These are phyloP conservation scores for Pyrocephalus nanus DNA, from an alignment of 2,797 vertebrate genomes.

Conservation along the genomic window DNA sequence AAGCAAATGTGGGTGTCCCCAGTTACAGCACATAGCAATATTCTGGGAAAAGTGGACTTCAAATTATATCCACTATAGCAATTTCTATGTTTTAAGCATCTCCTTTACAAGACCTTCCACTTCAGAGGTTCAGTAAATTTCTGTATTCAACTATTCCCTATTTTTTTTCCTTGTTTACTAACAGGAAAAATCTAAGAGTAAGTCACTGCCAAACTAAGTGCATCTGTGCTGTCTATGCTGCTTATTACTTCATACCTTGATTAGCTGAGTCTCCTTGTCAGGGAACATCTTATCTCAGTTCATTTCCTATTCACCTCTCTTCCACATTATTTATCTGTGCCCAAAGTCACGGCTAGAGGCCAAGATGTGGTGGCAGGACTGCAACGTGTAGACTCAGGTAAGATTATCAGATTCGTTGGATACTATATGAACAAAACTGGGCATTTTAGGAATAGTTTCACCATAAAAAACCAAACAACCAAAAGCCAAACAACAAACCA, in stretches of 20 bases:
- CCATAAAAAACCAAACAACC: too few species aligned
- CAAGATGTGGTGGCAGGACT: neutral
- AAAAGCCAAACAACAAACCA: neutral
- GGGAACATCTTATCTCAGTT: neutral
- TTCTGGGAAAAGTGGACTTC: neutral
- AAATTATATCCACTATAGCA: neutral
- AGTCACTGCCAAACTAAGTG: neutral
- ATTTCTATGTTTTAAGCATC: neutral
- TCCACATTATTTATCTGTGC: neutral
- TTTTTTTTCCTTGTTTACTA: neutral
- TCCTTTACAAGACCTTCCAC: neutral
- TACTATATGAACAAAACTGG: neutral
- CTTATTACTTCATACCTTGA: neutral
- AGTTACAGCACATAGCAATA: rapidly evolving
- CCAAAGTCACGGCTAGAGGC: neutral
- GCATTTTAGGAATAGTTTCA: neutral
- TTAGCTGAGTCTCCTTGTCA: neutral
- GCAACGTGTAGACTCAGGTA: rapidly evolving
- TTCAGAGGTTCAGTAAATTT: neutral
- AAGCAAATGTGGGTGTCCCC: neutral
- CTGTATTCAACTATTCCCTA: rapidly evolving
- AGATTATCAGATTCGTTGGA: neutral
- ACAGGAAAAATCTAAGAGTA: neutral
- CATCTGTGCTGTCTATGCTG: neutral
- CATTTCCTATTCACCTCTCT: neutral